phyloP scores from a whole-genome alignment of 2,797 vertebrate species.

The Hapalemur alaotrensis region DNA sequence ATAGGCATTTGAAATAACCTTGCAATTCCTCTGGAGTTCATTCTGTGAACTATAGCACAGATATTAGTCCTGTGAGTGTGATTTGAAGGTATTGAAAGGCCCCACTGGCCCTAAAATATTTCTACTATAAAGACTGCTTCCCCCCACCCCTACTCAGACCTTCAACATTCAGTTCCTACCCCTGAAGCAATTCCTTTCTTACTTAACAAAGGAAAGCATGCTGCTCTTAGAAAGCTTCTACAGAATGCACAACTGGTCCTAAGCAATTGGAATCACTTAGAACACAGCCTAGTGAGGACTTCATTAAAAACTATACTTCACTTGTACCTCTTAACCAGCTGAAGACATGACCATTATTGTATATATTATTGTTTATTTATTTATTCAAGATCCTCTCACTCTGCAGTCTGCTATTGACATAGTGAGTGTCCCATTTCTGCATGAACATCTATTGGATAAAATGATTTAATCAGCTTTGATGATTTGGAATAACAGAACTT shows the following conservation, averaged over 20 bases:
- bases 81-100: background rate
- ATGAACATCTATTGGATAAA: slow-evolving; percentile 64
- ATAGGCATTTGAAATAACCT: background rate
- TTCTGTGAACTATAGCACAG: background rate
- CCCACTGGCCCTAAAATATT: slow-evolving; percentile 3
- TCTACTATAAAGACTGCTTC: background rate
- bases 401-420: slow-evolving; percentile 50
- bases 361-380: background rate
- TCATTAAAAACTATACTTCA: background rate
- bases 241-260: background rate
- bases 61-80: background rate
- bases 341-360: background rate
- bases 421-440: slow-evolving; percentile 13
- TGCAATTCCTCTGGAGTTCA: background rate
- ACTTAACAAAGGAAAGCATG: background rate
- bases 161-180: background rate
- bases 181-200: background rate
- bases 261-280: background rate
- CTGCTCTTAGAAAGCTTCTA: background rate
- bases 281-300: background rate
- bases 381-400: slow-evolving; percentile 50
- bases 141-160: background rate
- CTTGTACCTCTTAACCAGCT: background rate
- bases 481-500: slow-evolving; percentile 69
- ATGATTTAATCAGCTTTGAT: slow-evolving; percentile 77